A percentile compares a stretch with the other conserved stretches of the same genome.
Evolutionary conservation across 2,113 vertebrate species (phyloP).

Genomic region (Austrofundulus limnaeus): DNA sequence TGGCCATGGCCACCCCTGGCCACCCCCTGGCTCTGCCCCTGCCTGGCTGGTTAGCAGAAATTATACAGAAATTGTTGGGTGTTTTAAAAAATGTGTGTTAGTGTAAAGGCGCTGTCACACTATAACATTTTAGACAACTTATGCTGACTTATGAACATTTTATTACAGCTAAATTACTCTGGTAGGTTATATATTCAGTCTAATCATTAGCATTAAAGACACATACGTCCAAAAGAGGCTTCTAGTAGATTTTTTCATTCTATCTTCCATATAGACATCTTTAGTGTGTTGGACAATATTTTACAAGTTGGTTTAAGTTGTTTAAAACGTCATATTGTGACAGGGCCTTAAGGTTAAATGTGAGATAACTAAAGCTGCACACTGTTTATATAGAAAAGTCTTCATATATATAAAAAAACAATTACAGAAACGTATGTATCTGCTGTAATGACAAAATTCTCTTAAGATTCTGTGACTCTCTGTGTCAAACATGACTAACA

Average conservation of each 20-base stretch:
- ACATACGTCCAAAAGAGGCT: too few species aligned
- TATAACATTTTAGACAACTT: conserved; percentile 64
- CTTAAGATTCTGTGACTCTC: conserved; percentile 54
- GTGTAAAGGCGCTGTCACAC: conserved; percentile 47
- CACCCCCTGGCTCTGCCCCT: too few species aligned
- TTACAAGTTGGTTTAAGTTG: too few species aligned
- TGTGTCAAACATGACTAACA: conserved; percentile 62
- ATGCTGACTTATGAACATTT: conserved; percentile 78
- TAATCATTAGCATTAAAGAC: too few species aligned
- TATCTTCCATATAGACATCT: too few species aligned
- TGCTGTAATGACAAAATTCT: conserved; percentile 58
- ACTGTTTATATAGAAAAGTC: conserved; percentile 19
- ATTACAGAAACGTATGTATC: conserved; percentile 57
- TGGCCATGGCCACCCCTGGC: too few species aligned
- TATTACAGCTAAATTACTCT: conserved; percentile 73
- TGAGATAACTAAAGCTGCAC: too few species aligned
- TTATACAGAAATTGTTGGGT: not conserved
- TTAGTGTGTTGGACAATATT: too few species aligned
- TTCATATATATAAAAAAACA: conserved; percentile 60
- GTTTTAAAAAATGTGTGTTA: not conserved
- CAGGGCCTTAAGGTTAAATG: too few species aligned
- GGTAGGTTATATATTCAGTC: conserved; percentile 67
- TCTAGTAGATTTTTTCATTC: too few species aligned
- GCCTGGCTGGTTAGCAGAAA: too few species aligned
- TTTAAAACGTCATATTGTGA: too few species aligned